Conservation (phyloP, 2,888 invertebrate genomes). For the Nephrotoma flavescens region DNA sequence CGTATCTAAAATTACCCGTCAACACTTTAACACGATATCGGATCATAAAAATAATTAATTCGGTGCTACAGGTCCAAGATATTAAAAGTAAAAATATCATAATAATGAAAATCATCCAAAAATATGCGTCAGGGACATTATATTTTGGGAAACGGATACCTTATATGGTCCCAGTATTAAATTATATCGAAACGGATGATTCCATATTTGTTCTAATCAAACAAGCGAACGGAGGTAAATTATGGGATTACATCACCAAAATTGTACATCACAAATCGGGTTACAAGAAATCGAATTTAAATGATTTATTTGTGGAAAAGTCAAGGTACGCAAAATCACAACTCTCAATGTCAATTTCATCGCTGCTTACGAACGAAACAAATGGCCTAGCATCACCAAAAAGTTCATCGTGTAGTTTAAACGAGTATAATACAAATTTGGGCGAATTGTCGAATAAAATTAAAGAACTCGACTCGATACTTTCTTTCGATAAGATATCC, state of each 20-base stretch:
- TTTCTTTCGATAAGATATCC: slow-evolving; percentile 5
- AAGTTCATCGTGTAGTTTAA: neutral
- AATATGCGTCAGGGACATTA: slow-evolving; percentile 17
- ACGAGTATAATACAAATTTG: neutral
- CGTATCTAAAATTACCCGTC: slow-evolving; percentile 26
- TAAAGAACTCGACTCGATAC: neutral
- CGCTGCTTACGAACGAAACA: neutral
- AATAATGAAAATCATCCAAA: slow-evolving; percentile 28
- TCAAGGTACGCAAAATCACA: neutral
- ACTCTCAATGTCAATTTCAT: neutral
- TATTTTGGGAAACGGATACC: slow-evolving; percentile 29
- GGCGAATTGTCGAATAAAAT: neutral
- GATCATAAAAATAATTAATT: slow-evolving; percentile 24
- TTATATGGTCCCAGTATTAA: slow-evolving; percentile 27
- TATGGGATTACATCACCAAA: slow-evolving; percentile 25
- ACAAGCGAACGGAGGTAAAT: slow-evolving; percentile 27
- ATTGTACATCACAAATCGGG: neutral
- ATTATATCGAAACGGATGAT: slow-evolving; percentile 29
- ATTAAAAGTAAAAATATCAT: slow-evolving; percentile 25
- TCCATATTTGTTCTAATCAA: slow-evolving; percentile 27
- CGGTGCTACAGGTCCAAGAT: slow-evolving; percentile 30
- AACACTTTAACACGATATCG: slow-evolving; percentile 30
- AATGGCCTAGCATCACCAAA: neutral
- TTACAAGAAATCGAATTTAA: neutral
- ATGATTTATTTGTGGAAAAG: neutral